phyloP scores from a whole-genome alignment of 92 coral and sea anemone species.

The Bergia sp. region DNA sequence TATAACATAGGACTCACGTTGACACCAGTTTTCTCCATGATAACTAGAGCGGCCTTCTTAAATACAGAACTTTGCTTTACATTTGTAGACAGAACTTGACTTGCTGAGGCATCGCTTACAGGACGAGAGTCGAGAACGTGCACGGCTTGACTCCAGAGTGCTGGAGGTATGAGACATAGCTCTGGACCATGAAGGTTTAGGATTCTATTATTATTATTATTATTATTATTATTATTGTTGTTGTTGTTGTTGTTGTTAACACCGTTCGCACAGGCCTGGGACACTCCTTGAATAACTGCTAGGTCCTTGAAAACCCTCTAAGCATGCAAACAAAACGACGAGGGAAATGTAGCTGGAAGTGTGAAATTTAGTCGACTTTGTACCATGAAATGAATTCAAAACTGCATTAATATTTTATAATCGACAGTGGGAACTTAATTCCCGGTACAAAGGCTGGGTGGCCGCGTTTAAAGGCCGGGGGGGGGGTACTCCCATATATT shows the following conservation, averaged over 20 bases:
- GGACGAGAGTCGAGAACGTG: conserved; percentile 84
- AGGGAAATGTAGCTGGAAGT: too few species aligned
- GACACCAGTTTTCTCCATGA: conserved; percentile 19
- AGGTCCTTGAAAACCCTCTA: too few species aligned
- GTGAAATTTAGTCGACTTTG: too few species aligned
- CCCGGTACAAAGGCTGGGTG: conserved; percentile 18
- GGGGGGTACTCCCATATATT: too few species aligned
- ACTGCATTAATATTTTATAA: not conserved
- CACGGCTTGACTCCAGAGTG: conserved; percentile 77
- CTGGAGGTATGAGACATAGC: conserved; percentile 69
- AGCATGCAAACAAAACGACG: too few species aligned
- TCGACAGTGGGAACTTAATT: not conserved
- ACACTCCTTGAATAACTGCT: too few species aligned
- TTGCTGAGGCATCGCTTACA: conserved; percentile 72
- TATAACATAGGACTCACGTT: not conserved
- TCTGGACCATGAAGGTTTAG: not conserved
- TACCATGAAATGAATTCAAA: too few species aligned
- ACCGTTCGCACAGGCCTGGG: too few species aligned
- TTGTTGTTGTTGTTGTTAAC: too few species aligned
- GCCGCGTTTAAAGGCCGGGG: not conserved
- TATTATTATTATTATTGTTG: not conserved
- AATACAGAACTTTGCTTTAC: not conserved
- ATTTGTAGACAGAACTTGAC: conserved; percentile 77
- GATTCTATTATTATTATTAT: not conserved
- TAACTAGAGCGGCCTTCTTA: not conserved